phyloP scores from a whole-genome alignment of 2,888 invertebrate species.

The Calephelis perditalis region DNA sequence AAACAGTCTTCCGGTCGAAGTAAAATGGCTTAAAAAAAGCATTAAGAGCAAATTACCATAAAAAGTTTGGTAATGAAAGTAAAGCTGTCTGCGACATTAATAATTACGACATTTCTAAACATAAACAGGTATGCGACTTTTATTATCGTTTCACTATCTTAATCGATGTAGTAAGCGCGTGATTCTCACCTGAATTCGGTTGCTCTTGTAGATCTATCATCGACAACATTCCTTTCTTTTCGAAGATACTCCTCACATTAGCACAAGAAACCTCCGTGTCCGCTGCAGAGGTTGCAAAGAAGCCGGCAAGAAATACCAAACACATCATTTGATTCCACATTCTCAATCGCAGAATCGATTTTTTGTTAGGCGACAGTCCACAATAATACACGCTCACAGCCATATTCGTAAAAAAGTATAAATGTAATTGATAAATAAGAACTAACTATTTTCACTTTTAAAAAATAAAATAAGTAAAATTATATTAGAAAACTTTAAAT shows the following conservation, averaged over 20 bases:
- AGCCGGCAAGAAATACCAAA: constrained; percentile 61
- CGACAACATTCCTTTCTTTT: constrained; percentile 70
- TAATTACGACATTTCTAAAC: background rate
- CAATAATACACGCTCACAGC: constrained; percentile 72
- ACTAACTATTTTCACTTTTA: constrained; percentile 42
- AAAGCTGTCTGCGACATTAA: constrained; percentile 14
- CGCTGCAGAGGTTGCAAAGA: constrained; percentile 51
- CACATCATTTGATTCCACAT: constrained; percentile 67
- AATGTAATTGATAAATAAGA: constrained; percentile 38
- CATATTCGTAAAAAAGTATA: constrained; percentile 47
- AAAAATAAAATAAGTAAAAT: constrained; percentile 46
- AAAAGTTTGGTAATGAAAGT: constrained; percentile 15
- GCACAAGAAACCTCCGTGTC: constrained; percentile 68
- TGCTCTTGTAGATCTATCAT: constrained; percentile 66
- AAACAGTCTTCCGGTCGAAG: too few relatives aligned
- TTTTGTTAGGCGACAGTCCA: constrained; percentile 71
- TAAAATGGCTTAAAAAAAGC: too few relatives aligned
- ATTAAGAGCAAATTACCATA: background rate
- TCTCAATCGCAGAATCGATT: constrained; percentile 74
- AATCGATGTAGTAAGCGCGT: constrained; percentile 38
- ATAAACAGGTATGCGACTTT: too few relatives aligned
- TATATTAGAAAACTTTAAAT: constrained; percentile 36
- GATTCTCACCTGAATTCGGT: constrained; percentile 74
- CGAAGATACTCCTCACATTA: constrained; percentile 69
- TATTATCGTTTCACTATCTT: constrained; percentile 46